Conservation (phyloP, 2,113 vertebrate species). For the Macaca nemestrina region DNA sequence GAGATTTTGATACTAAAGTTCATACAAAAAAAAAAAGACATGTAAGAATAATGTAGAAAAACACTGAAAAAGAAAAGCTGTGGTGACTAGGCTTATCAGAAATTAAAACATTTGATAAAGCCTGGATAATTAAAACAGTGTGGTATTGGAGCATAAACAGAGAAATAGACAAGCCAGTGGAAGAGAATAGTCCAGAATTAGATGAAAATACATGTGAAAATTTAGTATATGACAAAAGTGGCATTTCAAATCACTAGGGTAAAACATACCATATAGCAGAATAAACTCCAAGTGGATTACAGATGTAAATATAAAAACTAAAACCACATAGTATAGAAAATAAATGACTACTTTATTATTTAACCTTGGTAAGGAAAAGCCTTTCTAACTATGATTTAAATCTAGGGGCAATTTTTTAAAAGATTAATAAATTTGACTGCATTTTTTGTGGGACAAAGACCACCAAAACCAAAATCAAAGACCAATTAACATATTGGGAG, state of each 20-base stretch:
- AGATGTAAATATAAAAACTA: conserved; percentile 9
- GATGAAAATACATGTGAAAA: not conserved
- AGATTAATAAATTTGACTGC: not conserved
- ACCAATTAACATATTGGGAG: not conserved
- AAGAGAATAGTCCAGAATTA: not conserved
- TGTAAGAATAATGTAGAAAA: not conserved
- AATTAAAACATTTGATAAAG: conserved; percentile 26
- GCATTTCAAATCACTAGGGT: not conserved
- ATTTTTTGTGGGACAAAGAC: not conserved
- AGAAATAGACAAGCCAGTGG: not conserved
- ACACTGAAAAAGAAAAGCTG: not conserved
- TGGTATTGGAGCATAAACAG: not conserved
- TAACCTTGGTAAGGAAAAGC: not conserved
- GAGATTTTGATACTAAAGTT: conserved; percentile 20
- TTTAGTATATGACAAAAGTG: not conserved
- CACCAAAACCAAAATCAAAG: not conserved
- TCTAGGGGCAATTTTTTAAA: not conserved
- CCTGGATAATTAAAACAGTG: conserved; percentile 20
- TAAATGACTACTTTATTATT: conserved; percentile 18
- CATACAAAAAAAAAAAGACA: not conserved
- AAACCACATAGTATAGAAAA: not conserved
- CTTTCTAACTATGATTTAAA: conserved; percentile 4
- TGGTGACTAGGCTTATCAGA: not conserved
- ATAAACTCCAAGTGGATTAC: conserved; percentile 25
- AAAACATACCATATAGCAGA: not conserved